Conservation (phyloP, 2,113 vertebrate species). For the Gasterosteus nipponicus region DNA sequence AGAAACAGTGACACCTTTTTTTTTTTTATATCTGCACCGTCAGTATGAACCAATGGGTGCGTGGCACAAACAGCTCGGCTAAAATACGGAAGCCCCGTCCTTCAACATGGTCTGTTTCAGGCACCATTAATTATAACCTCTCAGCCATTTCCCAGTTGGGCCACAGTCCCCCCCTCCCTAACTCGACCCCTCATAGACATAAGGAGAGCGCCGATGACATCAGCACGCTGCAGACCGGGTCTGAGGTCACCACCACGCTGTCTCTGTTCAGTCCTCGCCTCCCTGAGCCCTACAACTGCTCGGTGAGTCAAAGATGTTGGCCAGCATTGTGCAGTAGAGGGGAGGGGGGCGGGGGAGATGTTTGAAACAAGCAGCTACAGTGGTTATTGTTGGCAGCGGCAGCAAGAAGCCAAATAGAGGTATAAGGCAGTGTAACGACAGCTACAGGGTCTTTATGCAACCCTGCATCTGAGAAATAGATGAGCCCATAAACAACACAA, state of each 20-base stretch:
- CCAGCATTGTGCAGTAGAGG: conserved; percentile 38
- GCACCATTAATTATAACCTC: conserved; percentile 10
- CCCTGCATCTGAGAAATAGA: conserved; percentile 21
- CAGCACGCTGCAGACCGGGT: conserved; percentile 38
- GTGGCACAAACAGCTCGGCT: neutral
- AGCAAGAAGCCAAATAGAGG: conserved; percentile 45
- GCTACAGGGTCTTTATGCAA: conserved; percentile 44
- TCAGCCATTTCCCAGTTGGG: conserved; percentile 24
- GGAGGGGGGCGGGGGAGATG: conserved; percentile 42
- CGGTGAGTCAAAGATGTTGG: conserved; percentile 57
- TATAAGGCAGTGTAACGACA: conserved; percentile 48
- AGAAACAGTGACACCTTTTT: neutral
- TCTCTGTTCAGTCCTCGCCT: conserved; percentile 52
- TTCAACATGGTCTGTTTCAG: neutral
- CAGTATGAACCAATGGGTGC: neutral
- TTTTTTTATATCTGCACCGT: neutral
- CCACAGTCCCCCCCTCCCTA: conserved; percentile 12
- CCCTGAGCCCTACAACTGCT: conserved; percentile 40
- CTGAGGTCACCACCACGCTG: conserved; percentile 62
- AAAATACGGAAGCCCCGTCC: neutral
- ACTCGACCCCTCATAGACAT: conserved; percentile 17
- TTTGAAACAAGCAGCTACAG: conserved; percentile 45
- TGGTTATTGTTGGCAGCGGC: conserved; percentile 63
- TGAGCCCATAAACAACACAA: conserved; percentile 44
- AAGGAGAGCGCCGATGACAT: conserved; percentile 48